These are phyloP conservation scores for Bombus balteatus DNA, from an alignment of 1,140 invertebrate genomes.

Conservation along the genomic window DNA sequence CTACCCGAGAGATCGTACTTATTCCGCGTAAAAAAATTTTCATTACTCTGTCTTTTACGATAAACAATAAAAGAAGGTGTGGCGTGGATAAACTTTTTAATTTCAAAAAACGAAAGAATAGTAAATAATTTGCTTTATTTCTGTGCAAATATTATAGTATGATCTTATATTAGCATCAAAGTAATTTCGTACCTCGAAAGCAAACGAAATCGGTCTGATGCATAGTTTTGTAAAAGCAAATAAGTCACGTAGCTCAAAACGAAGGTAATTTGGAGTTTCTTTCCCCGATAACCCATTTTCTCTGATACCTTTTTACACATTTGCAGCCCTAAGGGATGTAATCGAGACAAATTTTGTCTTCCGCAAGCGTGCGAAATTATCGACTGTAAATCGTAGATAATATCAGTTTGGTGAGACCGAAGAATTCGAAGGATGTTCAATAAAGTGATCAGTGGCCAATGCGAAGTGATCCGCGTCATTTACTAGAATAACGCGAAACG, in stretches of 20 bases:
- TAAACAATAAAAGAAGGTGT: background rate
- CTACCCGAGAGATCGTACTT: background rate
- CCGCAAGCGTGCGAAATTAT: background rate
- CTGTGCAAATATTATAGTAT: background rate
- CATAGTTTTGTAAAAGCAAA: no score
- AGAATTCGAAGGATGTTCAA: background rate
- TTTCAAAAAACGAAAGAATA: background rate
- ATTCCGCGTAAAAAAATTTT: constrained; percentile 2
- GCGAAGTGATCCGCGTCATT: background rate
- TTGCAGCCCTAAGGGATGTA: no score
- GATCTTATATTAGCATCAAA: background rate
- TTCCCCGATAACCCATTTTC: background rate
- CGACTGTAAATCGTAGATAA: no score
- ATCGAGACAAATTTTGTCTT: background rate
- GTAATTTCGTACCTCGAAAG: no score
- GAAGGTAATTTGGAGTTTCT: background rate
- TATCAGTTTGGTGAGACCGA: background rate
- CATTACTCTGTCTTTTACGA: background rate
- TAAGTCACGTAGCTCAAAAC: background rate
- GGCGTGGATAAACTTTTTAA: background rate
- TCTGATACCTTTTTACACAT: background rate
- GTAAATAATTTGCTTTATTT: background rate
- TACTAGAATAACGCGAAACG: background rate
- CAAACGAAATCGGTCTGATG: no score
- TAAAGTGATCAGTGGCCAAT: constrained; percentile 2